Base-by-base conservation (phyloP, 2,888 invertebrate genomes). In the Phengaris arion region DNA sequence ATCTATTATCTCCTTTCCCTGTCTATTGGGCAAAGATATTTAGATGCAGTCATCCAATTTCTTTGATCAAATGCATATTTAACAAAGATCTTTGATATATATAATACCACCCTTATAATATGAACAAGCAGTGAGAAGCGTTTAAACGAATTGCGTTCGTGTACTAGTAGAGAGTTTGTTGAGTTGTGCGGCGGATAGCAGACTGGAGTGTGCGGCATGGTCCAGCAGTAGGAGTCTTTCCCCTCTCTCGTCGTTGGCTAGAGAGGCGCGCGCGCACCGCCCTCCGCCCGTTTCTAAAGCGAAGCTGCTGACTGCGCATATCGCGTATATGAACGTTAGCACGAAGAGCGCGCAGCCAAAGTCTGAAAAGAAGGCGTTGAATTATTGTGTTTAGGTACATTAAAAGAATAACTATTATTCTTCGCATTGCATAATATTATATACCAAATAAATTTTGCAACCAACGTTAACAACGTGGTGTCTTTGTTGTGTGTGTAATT, bases 261-360 rank as follows among this genome's bases (percentile, higher is more conserved):
- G 82, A 0, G 80, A 76, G 1, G 84, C 81, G 57, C 86, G 86
- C 0, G 84, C 85, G 78, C 89, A 87, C 5, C 86, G 81, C 0
- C 87, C 86, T 46, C 85, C 82, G 45, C 87, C 87, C 1, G 88
- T 89, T 81, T 92, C 92, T 12, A 91, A 77, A 0, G 90, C 89
- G 83, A 93, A 93, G 78, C 93, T 93, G 79, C 87, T 89, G 7
- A 94, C 94, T 2, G 92, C 89, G 81, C 89, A 89, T 54, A 94
- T 92, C 0, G 92, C 92, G 85, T 94, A 94, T 59, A 93, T 82
- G 81, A 91, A 93, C 5, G 91, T 88, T 13, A 91, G 77, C 74
- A 93, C 85, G 81, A 93, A 88, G 1, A 93, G 78, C 0, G 87
- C 86, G 81, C 91, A 89, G 6, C 89, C 87, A 78, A 92, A 86